These are phyloP conservation scores for Hiodon alosoides DNA, from an alignment of 2,113 vertebrate genomes.

Conservation along the genomic window DNA sequence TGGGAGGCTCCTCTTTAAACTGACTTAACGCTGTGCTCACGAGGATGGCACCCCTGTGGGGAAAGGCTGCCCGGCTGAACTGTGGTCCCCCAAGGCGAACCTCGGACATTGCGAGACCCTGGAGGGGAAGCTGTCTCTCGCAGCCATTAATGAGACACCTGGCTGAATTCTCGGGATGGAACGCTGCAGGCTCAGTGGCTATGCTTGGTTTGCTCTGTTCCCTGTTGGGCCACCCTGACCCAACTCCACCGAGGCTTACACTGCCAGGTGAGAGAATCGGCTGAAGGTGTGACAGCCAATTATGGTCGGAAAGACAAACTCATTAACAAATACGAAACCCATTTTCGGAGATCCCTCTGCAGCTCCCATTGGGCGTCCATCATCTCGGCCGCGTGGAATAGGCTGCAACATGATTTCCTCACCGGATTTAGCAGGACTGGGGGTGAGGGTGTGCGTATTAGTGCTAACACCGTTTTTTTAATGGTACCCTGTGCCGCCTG, in stretches of 20 bases:
- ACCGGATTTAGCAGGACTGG: no score
- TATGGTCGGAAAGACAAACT: background rate
- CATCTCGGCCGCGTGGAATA: background rate
- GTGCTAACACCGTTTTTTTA: no score
- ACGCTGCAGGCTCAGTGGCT: background rate
- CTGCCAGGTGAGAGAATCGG: background rate
- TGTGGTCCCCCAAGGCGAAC: no score
- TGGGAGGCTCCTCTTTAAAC: background rate
- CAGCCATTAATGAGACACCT: no score
- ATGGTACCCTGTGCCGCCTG: constrained; percentile 13
- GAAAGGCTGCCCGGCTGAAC: no score
- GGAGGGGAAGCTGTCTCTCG: no score
- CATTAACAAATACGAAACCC: background rate
- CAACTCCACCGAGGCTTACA: background rate
- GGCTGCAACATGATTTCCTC: background rate
- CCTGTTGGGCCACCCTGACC: background rate
- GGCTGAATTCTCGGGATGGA: no score
- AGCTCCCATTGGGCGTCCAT: background rate
- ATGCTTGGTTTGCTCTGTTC: background rate
- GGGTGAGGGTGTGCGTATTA: no score
- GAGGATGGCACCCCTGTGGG: no score
- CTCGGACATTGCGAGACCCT: no score
- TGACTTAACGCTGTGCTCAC: background rate
- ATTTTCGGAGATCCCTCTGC: background rate
- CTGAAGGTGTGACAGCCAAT: background rate